These are phyloP conservation scores for Halcyon chelicuti DNA, from an alignment of 2,797 vertebrate genomes.

Conservation along the genomic window DNA sequence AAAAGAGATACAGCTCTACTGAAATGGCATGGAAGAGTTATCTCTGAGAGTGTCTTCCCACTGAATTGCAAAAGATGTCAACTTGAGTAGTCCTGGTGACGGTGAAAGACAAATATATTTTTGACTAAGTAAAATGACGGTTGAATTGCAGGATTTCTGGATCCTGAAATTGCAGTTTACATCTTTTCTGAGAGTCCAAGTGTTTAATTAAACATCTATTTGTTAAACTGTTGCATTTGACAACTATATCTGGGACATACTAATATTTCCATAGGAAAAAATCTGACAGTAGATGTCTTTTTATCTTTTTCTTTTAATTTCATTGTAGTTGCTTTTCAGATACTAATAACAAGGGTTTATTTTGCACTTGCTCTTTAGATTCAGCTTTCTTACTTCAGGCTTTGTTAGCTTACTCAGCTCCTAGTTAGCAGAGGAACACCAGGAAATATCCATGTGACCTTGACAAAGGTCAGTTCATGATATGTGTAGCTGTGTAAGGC, in stretches of 20 bases:
- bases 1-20: not conserved
- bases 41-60: not conserved
- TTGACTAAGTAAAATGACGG: not conserved
- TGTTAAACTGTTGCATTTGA: not conserved
- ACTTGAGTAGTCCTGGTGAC: not conserved
- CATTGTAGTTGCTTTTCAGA: not conserved
- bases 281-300: not conserved
- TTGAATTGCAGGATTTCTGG: not conserved
- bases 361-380: not conserved
- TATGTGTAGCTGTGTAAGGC: not conserved
- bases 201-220: not conserved
- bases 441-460: constrained; percentile 9
- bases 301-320: not conserved
- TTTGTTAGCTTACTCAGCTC: not conserved
- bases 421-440: not conserved
- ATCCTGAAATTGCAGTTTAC: not conserved
- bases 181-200: not conserved
- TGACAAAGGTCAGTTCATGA: constrained; percentile 1
- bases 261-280: not conserved
- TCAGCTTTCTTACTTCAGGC: not conserved
- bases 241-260: not conserved
- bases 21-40: not conserved
- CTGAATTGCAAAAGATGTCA: not conserved
- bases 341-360: not conserved
- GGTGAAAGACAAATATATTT: rapidly evolving